Evolutionary conservation across 2,888 invertebrate species (phyloP).

Genomic region (Oscheius myriophilus): DNA sequence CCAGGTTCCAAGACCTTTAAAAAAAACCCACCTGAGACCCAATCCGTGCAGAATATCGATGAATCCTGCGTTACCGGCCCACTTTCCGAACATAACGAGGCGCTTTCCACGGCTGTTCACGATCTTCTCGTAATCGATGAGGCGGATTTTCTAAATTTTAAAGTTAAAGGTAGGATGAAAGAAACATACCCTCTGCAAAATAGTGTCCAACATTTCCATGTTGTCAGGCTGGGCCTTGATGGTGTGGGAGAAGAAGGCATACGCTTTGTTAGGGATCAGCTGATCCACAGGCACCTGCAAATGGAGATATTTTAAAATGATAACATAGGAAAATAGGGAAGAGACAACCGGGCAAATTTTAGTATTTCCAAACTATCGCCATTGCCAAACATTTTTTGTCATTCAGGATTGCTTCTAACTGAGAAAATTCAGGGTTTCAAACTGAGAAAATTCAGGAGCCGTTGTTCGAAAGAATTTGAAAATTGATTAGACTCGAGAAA

Average conservation of each 20-base stretch:
- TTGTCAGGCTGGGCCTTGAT: slow-evolving; percentile 98
- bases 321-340: not conserved
- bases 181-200: slow-evolving; percentile 80
- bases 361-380: too few relatives aligned
- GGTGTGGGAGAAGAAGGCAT: slow-evolving; percentile 98
- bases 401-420: too few relatives aligned
- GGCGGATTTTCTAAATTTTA: slow-evolving; percentile 82
- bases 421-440: too few relatives aligned
- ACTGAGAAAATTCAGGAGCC: too few relatives aligned
- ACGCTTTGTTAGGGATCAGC: slow-evolving; percentile 93
- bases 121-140: slow-evolving; percentile 96
- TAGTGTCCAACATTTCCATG: slow-evolving; percentile 94
- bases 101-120: slow-evolving; percentile 88
- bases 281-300: slow-evolving; percentile 78
- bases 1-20: too few relatives aligned
- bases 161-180: not conserved
- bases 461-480: too few relatives aligned
- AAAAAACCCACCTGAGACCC: slow-evolving; percentile 79
- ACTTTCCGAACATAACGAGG: slow-evolving; percentile 97
- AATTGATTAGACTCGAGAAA: too few relatives aligned
- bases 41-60: slow-evolving; percentile 97
- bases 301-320: not conserved
- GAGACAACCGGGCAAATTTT: not conserved
- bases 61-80: slow-evolving; percentile 93
- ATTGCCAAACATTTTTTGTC: too few relatives aligned